Conservation (phyloP, 2,797 vertebrate genomes). For the Nannoperca obscura region DNA sequence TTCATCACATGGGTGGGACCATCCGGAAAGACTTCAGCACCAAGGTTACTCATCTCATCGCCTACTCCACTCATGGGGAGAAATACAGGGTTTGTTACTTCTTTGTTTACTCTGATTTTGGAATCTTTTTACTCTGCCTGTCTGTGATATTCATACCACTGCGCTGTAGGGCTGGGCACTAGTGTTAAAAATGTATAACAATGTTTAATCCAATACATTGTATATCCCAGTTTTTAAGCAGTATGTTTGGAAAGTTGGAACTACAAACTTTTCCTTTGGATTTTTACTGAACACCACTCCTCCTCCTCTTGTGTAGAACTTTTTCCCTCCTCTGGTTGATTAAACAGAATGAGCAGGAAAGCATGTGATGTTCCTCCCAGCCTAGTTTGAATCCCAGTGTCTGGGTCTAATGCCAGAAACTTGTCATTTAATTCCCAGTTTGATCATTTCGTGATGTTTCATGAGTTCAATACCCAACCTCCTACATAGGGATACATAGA, state of each 20-base stretch:
- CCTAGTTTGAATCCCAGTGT: constrained; percentile 7
- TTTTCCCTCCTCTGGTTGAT: neutral
- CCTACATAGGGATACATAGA: constrained; percentile 9
- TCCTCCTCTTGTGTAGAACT: neutral
- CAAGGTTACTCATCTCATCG: constrained; percentile 96
- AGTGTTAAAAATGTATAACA: neutral
- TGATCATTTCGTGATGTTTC: constrained; percentile 1
- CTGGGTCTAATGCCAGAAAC: constrained; percentile 21
- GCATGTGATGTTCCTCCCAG: neutral
- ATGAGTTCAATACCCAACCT: neutral
- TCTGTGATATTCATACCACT: neutral
- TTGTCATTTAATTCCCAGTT: constrained; percentile 25
- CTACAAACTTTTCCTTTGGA: no score
- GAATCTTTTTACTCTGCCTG: neutral
- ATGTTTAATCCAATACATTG: neutral
- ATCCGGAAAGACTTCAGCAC: constrained; percentile 96
- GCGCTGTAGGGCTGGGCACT: neutral
- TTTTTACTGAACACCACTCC: neutral
- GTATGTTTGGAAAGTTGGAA: no score
- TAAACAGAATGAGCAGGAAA: neutral
- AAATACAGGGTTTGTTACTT: constrained; percentile 92
- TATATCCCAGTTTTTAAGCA: neutral
- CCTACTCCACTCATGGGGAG: constrained; percentile 95
- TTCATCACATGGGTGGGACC: constrained; percentile 98
- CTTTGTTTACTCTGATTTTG: neutral